These are phyloP conservation scores for Anguilla pacifica DNA, from an alignment of 2,797 vertebrate genomes.

Conservation along the genomic window DNA sequence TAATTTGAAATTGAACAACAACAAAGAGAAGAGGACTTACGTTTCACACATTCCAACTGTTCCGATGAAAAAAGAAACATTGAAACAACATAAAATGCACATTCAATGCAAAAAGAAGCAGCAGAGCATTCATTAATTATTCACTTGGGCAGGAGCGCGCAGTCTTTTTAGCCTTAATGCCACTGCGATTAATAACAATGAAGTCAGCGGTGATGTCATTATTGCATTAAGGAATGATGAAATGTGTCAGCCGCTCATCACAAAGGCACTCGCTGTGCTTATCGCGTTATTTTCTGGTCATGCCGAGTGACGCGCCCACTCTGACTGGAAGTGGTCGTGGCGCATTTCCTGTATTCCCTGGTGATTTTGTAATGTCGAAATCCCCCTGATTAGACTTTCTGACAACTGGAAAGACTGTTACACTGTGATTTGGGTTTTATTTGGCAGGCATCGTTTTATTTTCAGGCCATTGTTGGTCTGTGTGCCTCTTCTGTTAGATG, in stretches of 20 bases:
- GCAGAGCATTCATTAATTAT: background rate
- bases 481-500: background rate
- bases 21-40: background rate
- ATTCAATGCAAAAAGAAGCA: background rate
- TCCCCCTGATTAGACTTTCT: background rate
- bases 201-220: background rate
- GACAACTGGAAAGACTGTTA: background rate
- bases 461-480: background rate
- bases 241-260: background rate
- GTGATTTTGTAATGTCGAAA: background rate
- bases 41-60: background rate
- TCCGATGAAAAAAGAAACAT: background rate
- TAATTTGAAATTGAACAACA: background rate
- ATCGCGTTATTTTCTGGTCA: background rate
- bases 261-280: background rate
- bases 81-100: background rate
- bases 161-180: background rate
- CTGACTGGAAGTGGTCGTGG: background rate
- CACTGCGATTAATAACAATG: background rate
- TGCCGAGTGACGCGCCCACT: background rate
- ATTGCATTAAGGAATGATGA: constrained; percentile 1
- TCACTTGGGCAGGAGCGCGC: background rate
- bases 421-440: background rate
- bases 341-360: background rate
- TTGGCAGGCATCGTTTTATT: no score